Conservation (phyloP, 2,888 invertebrate species). For the Aspidapion aeneum region DNA sequence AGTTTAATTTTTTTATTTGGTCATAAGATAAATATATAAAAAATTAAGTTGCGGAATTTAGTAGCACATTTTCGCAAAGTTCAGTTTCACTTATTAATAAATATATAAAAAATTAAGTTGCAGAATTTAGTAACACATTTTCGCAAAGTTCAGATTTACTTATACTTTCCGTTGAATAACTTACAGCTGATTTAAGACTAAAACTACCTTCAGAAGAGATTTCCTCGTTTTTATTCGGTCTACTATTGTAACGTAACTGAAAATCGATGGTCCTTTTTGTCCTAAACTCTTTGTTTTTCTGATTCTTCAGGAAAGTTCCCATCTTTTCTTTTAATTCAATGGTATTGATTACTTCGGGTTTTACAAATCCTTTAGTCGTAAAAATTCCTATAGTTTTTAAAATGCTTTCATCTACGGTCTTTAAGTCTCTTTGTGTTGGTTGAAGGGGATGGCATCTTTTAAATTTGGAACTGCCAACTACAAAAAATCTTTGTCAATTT, state of each 20-base stretch:
- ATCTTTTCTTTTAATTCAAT: conserved; percentile 25
- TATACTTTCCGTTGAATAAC: conserved; percentile 6
- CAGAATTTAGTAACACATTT: too few species aligned
- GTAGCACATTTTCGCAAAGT: too few species aligned
- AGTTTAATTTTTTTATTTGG: too few species aligned
- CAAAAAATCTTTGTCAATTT: background rate
- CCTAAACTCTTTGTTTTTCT: conserved; percentile 28
- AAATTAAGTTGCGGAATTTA: too few species aligned
- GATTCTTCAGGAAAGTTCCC: conserved; percentile 21
- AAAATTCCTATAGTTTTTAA: conserved; percentile 29
- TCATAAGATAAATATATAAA: too few species aligned
- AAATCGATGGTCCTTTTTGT: conserved; percentile 27
- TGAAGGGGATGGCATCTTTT: conserved; percentile 27
- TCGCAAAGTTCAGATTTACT: conserved; percentile 17
- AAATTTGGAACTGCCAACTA: background rate
- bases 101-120: too few species aligned
- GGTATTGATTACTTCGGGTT: conserved; percentile 27
- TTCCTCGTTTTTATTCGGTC: conserved; percentile 13
- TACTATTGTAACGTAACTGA: conserved; percentile 24
- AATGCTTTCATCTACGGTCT: conserved; percentile 23
- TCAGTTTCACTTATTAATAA: too few species aligned
- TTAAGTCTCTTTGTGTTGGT: conserved; percentile 25
- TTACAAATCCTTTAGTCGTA: conserved; percentile 28
- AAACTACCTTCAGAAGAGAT: background rate
- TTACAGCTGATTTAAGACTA: conserved; percentile 1